A percentile compares a stretch with the other conserved stretches of the same genome.
phyloP scores from a whole-genome alignment of 2,113 vertebrate genomes.

The Thunnus thynnus region DNA sequence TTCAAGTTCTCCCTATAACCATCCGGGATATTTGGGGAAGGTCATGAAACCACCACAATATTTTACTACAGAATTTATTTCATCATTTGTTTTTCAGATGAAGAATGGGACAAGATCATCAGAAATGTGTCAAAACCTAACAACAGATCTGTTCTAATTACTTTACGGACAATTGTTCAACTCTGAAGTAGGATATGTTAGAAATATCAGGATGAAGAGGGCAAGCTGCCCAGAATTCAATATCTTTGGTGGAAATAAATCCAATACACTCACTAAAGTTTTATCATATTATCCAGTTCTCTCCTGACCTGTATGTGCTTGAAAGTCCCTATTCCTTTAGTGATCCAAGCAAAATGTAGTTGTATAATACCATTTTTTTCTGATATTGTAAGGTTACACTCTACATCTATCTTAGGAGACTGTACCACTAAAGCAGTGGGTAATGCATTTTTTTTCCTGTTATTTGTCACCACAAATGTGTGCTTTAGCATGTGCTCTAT shows the following conservation, averaged over 20 bases:
- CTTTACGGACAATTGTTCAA: background rate
- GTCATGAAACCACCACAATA: background rate
- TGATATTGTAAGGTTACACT: no score
- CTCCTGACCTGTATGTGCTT: background rate
- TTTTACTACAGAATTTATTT: background rate
- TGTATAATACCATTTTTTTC: no score
- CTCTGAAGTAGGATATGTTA: background rate
- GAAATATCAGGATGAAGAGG: conserved; percentile 2
- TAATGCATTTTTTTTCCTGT: background rate
- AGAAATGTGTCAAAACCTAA: background rate
- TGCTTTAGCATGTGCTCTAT: background rate
- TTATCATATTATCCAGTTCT: background rate
- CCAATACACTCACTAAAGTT: background rate
- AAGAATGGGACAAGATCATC: background rate
- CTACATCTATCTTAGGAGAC: background rate
- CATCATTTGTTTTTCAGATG: background rate
- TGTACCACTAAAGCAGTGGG: background rate
- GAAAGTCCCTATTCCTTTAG: background rate
- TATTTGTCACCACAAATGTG: background rate
- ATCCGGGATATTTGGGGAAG: background rate
- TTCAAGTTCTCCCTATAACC: no score
- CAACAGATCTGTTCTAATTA: background rate
- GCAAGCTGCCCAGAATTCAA: background rate
- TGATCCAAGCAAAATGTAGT: no score
- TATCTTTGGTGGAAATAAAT: background rate